Conservation (phyloP, 92 coral and sea anemone species). For the Micromussa lordhowensis region DNA sequence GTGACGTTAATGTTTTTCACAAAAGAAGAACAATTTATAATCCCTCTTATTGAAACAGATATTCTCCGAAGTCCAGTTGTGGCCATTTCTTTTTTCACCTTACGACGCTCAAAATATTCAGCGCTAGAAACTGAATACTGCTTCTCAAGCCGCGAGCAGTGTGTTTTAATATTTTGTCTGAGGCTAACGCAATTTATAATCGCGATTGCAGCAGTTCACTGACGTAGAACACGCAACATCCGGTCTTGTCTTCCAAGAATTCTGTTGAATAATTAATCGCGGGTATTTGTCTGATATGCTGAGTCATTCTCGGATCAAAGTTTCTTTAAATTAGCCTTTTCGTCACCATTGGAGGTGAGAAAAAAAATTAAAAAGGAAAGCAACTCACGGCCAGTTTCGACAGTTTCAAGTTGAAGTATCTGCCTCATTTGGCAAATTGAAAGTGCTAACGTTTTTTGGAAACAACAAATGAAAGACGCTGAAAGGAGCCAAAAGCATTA, state of each 20-base stretch:
- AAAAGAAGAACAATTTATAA: constrained; percentile 6
- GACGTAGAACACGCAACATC: constrained; percentile 21
- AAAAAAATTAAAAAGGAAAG: too few relatives aligned
- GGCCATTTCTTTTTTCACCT: constrained; percentile 22
- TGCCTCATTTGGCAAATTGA: background rate
- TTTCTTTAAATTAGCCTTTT: background rate
- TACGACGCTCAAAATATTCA: background rate
- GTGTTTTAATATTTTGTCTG: background rate
- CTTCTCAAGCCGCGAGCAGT: background rate
- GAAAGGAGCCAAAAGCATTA: constrained; percentile 19
- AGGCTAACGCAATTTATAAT: constrained; percentile 39
- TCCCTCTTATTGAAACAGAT: constrained; percentile 9
- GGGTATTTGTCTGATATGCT: background rate
- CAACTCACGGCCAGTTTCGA: too few relatives aligned
- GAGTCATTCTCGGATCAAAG: constrained; percentile 11
- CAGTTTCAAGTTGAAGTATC: too few relatives aligned
- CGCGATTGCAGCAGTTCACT: constrained; percentile 20
- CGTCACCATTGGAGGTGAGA: too few relatives aligned
- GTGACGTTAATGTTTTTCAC: constrained; percentile 13
- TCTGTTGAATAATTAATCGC: background rate
- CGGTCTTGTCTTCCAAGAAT: background rate
- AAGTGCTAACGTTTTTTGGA: background rate
- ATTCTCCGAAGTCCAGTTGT: constrained; percentile 37
- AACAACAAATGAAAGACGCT: background rate
- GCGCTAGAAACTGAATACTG: background rate